Base-by-base conservation (phyloP, 1,140 invertebrate genomes). In the Lepeophtheirus salmonis region DNA sequence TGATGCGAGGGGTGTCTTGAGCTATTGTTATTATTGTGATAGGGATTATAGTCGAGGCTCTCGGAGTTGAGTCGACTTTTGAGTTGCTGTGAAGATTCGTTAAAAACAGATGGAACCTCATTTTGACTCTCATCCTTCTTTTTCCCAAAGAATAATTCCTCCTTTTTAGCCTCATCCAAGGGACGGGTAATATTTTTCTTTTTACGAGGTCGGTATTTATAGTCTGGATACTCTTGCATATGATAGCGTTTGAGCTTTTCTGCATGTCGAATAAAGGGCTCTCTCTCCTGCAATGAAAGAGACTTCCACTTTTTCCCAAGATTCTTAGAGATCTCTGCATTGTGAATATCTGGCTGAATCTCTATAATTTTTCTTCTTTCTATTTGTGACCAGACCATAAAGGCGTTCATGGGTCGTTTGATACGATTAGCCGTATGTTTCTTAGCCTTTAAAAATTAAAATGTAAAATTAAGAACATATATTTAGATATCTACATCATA, bases 181-280 rank as follows among this genome's bases (percentile, higher is more conserved):
- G 30, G 30, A 41, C 30, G 30, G 54, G 30, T 41, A 10, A 41
- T n/a, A n/a, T 65, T 65, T 2, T 82, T 80, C 74, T 92, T 92
- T 76, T 94, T 94, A 68, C 89, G 79, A 4, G 90, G 90, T 65
- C 87, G 74, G 75, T 97, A 97, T 69, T 97, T 97, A 77, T 97
- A 97, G 70, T 95, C 87, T 0, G 92, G 92, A 70, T 96, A 96
- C 69, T 97, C 88, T 70, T 86, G 80, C 79, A 88, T 83, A 71
- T 97, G 92, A 48, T 96, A 73, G 65, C 89, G 78, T 48, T 91
- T 74, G 1, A 97, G 76, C 53, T 84, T 76, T 67, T 90, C 90
- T 0, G 94, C 92, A 69, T 96, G 90, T 22, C 89, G 83, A 61
- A 95, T 87, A 71, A 86, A 97, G 0, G 92, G 91, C 65, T 85